These are phyloP conservation scores for Conus ventricosus DNA, from an alignment of 1,140 invertebrate species.

Conservation along the genomic window DNA sequence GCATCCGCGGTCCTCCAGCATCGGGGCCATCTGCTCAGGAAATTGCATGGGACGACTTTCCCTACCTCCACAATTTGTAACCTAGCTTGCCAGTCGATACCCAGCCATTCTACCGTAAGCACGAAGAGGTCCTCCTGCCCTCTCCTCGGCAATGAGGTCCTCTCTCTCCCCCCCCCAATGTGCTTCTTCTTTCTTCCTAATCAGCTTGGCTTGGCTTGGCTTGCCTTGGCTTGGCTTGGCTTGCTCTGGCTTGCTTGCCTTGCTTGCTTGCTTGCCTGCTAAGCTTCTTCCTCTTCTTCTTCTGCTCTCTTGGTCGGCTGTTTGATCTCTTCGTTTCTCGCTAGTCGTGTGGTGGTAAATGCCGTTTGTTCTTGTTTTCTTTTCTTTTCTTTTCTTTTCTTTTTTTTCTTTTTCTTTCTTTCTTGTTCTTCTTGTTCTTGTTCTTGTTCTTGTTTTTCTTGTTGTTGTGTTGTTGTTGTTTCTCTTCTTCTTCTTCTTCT, in stretches of 20 bases:
- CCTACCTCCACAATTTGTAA: slow-evolving; percentile 35
- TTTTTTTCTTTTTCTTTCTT: neutral
- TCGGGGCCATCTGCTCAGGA: slow-evolving; percentile 35
- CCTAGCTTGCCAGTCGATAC: slow-evolving; percentile 35
- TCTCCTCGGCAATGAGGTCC: slow-evolving; percentile 19
- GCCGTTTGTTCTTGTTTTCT: neutral
- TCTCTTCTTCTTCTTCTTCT: no score
- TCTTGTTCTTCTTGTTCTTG: neutral
- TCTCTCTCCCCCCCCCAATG: no score
- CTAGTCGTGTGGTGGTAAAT: slow-evolving; percentile 21
- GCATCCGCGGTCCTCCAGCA: neutral
- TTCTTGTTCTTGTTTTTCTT: no score
- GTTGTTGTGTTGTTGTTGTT: no score
- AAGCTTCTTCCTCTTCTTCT: no score
- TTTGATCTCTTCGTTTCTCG: slow-evolving; percentile 14
- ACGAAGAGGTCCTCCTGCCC: slow-evolving; percentile 19
- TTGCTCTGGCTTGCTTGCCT: neutral
- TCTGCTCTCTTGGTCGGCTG: neutral
- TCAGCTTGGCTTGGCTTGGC: no score
- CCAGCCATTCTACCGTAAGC: slow-evolving; percentile 22
- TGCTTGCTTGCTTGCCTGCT: no score
- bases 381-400: neutral
- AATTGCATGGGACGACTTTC: slow-evolving; percentile 38
- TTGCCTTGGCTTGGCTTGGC: neutral
- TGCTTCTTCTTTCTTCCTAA: no score